Percentiles rank a stretch among this genome's conserved stretches.
Evolutionary conservation across 2,888 invertebrate species (phyloP).

Genomic region (Stomorhina lunata): DNA sequence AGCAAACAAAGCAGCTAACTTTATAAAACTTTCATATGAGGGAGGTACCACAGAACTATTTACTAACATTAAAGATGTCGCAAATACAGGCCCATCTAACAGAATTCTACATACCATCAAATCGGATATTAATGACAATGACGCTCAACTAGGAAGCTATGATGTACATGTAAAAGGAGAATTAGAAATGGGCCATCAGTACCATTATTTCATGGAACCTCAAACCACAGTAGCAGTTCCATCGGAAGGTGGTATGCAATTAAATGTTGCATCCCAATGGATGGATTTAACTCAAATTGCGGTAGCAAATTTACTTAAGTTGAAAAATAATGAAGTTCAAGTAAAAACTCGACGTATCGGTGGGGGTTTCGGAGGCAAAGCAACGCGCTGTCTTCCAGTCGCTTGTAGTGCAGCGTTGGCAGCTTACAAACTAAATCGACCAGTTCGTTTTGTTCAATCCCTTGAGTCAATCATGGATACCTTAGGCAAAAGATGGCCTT

Average conservation of each 20-base stretch:
- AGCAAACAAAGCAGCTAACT: constrained; percentile 82
- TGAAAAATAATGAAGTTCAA: constrained; percentile 85
- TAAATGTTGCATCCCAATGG: constrained; percentile 85
- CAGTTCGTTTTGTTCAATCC: constrained; percentile 86
- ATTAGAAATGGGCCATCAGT: constrained; percentile 83
- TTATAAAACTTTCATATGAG: constrained; percentile 81
- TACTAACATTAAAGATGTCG: constrained; percentile 80
- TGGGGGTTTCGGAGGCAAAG: constrained; percentile 90
- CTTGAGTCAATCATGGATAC: constrained; percentile 87
- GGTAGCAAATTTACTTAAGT: constrained; percentile 82
- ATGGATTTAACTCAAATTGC: constrained; percentile 83
- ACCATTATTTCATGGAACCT: constrained; percentile 89
- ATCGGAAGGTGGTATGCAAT: constrained; percentile 86
- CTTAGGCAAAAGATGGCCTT: constrained; percentile 85
- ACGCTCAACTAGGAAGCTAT: constrained; percentile 64
- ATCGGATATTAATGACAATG: constrained; percentile 68
- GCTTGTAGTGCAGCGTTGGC: constrained; percentile 87
- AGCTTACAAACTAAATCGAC: constrained; percentile 82
- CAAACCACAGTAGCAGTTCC: constrained; percentile 85
- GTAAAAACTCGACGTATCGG: constrained; percentile 87
- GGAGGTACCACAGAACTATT: constrained; percentile 73
- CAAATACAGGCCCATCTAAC: constrained; percentile 74
- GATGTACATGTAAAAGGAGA: constrained; percentile 80
- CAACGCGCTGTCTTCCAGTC: constrained; percentile 82
- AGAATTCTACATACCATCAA: constrained; percentile 71